Evolutionary conservation across 2,888 invertebrate genomes (phyloP), one percentile per base, ranked within the genome.

Genomic region (Plebejus argus): DNA sequence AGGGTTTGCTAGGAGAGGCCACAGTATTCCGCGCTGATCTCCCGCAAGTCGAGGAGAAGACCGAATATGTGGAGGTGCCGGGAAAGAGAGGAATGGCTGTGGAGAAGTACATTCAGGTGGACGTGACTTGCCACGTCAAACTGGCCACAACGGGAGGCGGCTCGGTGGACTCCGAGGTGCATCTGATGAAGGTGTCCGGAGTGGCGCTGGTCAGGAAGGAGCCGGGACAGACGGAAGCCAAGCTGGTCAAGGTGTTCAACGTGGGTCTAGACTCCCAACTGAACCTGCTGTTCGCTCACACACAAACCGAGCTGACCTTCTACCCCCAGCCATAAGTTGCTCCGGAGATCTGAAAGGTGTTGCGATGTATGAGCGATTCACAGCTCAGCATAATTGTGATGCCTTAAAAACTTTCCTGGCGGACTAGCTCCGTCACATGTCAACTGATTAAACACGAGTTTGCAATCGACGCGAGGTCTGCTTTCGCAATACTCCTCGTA

Each of bases 261-360:
- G 95, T 96, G 77, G 96, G 96, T 81, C 88, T 96, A 82, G 96
- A 96, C 87, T 96, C 96, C 0, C 96, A 96, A 85, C 86, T 96
- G 82, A 96, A 96, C 86, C 88, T 96, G 79, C 88, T 96, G 79
- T 96, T 96, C 87, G 95, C 95, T 1, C 95, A 95, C 87, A 95
- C 95, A 80, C 95, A 96, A 85, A 95, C 95, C 76, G 95, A 96
- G 88, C 93, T 96, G 75, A 95, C 95, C 70, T 96, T 96, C 91
- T 92, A 95, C 86, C 96, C 96, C 1, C 82, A 91, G 81, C 94
- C 94, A 82, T 94, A 93, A 93, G 86, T 81, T 56, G 20, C 61
- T 58, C 20, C 77, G 80, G 77, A 82, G 83, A 83, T 78, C 80
- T 49, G 92, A 92, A 91, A 91, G 91, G 92, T 90, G 84, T 87